Percentiles rank a stretch among this genome's conserved stretches.
These are phyloP conservation scores for Perizoma affinitatum DNA, from an alignment of 2,888 invertebrate species.

Conservation along the genomic window DNA sequence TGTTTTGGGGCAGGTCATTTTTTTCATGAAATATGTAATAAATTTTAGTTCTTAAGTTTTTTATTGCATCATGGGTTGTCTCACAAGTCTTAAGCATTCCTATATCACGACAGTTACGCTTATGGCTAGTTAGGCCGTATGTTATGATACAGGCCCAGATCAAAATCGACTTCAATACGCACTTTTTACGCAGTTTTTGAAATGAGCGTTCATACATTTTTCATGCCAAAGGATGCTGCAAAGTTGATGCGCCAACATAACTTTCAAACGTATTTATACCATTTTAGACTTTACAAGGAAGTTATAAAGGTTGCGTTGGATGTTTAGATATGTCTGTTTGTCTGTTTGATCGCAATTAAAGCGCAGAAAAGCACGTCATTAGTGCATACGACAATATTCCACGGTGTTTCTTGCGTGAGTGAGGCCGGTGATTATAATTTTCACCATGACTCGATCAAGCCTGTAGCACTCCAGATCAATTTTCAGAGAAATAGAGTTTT, in stretches of 20 bases:
- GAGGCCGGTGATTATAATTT: slow-evolving; percentile 32
- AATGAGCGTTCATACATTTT: slow-evolving; percentile 80
- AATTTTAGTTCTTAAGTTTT: background rate
- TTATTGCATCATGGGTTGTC: slow-evolving; percentile 8
- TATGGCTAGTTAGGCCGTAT: slow-evolving; percentile 41
- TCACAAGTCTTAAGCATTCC: slow-evolving; percentile 15
- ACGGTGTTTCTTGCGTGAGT: slow-evolving; percentile 72
- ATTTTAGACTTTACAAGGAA: slow-evolving; percentile 39
- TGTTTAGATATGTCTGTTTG: slow-evolving; percentile 52
- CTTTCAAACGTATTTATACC: background rate
- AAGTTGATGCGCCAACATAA: slow-evolving; percentile 50
- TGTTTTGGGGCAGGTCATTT: no score
- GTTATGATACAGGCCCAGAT: slow-evolving; percentile 75
- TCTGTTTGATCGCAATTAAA: slow-evolving; percentile 79
- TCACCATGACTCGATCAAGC: slow-evolving; percentile 17
- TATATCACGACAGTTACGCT: slow-evolving; percentile 29
- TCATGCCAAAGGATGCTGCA: slow-evolving; percentile 68
- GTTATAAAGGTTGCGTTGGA: slow-evolving; percentile 27
- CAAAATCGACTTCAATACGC: slow-evolving; percentile 68
- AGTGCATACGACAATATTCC: slow-evolving; percentile 81
- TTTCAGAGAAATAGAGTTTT: background rate
- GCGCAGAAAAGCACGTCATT: slow-evolving; percentile 80
- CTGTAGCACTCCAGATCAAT: slow-evolving; percentile 7
- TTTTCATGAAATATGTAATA: background rate
- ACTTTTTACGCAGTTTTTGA: slow-evolving; percentile 65